Conservation (phyloP, 2,888 invertebrate species). For the Epinotia bilunana region DNA sequence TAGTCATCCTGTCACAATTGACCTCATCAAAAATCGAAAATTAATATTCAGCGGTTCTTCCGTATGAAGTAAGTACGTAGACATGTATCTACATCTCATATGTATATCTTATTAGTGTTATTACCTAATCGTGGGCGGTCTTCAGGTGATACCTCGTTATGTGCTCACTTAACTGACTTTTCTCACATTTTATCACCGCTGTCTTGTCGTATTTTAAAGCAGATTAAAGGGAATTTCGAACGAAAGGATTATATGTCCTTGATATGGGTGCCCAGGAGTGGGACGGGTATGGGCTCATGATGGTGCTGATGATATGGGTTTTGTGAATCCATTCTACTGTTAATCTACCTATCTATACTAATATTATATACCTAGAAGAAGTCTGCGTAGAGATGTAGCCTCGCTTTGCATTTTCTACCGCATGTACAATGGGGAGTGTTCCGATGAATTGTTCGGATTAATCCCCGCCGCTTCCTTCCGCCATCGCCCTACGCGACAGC, state of each 20-base stretch:
- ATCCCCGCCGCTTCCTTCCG: too few species aligned
- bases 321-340: neutral
- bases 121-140: slow-evolving; percentile 44
- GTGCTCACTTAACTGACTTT: slow-evolving; percentile 45
- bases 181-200: slow-evolving; percentile 40
- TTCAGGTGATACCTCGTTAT: slow-evolving; percentile 33
- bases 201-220: slow-evolving; percentile 36
- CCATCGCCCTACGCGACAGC: too few species aligned
- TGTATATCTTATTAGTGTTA: neutral
- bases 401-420: too few species aligned
- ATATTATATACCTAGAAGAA: too few species aligned
- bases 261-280: neutral
- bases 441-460: too few species aligned
- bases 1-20: slow-evolving; percentile 2
- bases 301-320: neutral
- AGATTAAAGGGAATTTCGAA: slow-evolving; percentile 37
- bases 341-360: too few species aligned
- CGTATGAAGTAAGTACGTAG: slow-evolving; percentile 2
- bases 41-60: slow-evolving; percentile 17
- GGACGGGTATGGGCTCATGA: too few species aligned
- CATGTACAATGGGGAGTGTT: too few species aligned
- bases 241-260: slow-evolving; percentile 23
- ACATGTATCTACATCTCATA: neutral
- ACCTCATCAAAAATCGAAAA: slow-evolving; percentile 27
- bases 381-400: too few species aligned